Base-by-base conservation (phyloP, 64 coral and sea anemone genomes). In the Catalaphyllia jardinei region DNA sequence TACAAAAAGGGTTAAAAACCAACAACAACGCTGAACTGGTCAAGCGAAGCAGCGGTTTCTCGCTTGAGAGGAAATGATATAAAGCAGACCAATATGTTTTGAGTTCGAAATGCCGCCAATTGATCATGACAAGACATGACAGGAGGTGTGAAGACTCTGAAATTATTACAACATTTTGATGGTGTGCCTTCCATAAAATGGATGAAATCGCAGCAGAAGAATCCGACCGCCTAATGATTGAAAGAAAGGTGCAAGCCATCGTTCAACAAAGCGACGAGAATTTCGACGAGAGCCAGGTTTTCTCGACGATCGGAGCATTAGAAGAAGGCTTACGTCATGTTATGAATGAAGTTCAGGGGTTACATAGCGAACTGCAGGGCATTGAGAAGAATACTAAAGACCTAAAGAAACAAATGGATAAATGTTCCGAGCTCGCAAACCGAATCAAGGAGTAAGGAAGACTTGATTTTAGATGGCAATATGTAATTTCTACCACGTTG, bases 261-360 rank as follows among this genome's bases (percentile, higher is more conserved):
- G 62, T 27, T 20, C 39, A 71, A 24, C 62, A 51, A 85, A 15
- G 29, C 18, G 33, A 71, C 4, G 81, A 85, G 11, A 39, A 50
- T 85, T 85, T 85, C 63, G 38, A 71, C 63, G 81, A 85, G 14
- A 85, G 38, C 24, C 33, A 85, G 22, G 52, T 85, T 27, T 85
- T 51, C 20, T 71, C 65, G 22, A 85, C 81, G 69, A 71, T 85
- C 14, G 81, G 46, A 85, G 42, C 67, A 20, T 24, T 85, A 2
- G 61, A 85, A 25, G 81, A 61, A 24, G 81, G 38, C 3, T 24
- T 85, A 7, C 10, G 46, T 16, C 62, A 71, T 71, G 19, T 85
- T 4, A 22, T 71, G 4, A 65, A 51, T 28, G 81, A 85, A 24
- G 63, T 85, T 13, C 33, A 51, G 15, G 81, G 12, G 24, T 25